phyloP scores from a whole-genome alignment of 2,113 vertebrate genomes.

The Eupsittula cactorum region DNA sequence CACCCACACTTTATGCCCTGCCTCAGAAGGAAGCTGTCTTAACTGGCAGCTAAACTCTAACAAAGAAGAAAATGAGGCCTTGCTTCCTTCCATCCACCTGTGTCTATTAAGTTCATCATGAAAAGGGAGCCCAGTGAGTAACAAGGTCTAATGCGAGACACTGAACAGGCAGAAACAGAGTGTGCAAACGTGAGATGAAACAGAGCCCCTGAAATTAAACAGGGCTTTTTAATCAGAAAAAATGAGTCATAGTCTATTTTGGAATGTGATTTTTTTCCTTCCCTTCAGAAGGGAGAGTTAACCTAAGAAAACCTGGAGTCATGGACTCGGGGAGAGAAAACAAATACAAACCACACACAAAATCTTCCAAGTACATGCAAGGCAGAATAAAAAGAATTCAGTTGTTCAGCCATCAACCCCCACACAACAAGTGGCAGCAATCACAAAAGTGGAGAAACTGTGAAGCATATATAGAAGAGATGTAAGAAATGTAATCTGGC shows the following conservation, averaged over 20 bases:
- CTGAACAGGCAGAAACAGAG: not conserved
- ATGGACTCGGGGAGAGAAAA: not conserved
- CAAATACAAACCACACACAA: not conserved
- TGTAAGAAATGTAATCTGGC: not conserved
- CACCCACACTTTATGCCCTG: not conserved
- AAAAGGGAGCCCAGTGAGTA: not conserved
- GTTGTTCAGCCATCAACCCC: not conserved
- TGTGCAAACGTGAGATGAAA: not conserved
- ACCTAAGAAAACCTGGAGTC: not conserved
- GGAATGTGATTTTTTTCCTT: not conserved
- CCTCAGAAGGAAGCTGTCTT: not conserved
- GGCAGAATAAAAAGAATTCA: not conserved
- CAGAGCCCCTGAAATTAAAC: not conserved
- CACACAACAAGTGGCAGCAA: not conserved
- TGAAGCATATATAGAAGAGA: not conserved
- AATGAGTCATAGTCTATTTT: not conserved
- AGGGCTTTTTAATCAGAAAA: not conserved
- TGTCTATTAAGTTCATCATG: not conserved
- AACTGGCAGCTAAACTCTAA: not conserved
- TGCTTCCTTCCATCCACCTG: not conserved
- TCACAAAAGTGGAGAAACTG: not conserved
- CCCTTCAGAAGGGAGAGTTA: not conserved
- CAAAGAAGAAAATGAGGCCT: not conserved
- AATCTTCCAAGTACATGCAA: not conserved
- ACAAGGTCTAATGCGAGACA: not conserved